These are phyloP conservation scores for Cepphus grylle DNA, from an alignment of 2,113 vertebrate genomes.

Conservation along the genomic window DNA sequence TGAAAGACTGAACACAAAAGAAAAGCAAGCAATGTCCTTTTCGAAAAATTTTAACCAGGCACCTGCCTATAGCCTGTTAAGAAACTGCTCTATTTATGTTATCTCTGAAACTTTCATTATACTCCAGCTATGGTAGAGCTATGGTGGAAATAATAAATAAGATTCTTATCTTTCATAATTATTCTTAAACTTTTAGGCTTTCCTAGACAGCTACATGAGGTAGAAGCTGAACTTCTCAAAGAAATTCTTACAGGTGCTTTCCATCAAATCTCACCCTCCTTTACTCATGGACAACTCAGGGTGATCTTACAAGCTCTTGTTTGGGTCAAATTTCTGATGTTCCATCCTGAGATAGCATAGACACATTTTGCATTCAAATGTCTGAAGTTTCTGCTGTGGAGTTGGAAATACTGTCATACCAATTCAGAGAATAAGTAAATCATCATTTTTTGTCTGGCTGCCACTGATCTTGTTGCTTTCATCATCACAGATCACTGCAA, in stretches of 20 bases:
- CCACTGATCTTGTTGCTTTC: not conserved
- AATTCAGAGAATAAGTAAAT: not conserved
- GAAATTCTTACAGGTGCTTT: not conserved
- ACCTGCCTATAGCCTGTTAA: not conserved
- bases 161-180: not conserved
- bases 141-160: not conserved
- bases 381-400: not conserved
- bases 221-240: not conserved
- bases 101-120: not conserved
- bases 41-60: not conserved
- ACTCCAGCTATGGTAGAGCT: not conserved
- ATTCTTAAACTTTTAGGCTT: not conserved
- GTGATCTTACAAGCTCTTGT: not conserved
- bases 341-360: not conserved
- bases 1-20: not conserved
- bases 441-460: not conserved
- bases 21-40: not conserved
- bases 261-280: not conserved
- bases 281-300: not conserved
- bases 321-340: not conserved
- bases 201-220: not conserved
- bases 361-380: not conserved
- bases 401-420: not conserved
- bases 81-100: not conserved
- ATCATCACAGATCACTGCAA: not conserved